phyloP scores from a whole-genome alignment of 2,113 vertebrate species.

The Seriola aureovittata region DNA sequence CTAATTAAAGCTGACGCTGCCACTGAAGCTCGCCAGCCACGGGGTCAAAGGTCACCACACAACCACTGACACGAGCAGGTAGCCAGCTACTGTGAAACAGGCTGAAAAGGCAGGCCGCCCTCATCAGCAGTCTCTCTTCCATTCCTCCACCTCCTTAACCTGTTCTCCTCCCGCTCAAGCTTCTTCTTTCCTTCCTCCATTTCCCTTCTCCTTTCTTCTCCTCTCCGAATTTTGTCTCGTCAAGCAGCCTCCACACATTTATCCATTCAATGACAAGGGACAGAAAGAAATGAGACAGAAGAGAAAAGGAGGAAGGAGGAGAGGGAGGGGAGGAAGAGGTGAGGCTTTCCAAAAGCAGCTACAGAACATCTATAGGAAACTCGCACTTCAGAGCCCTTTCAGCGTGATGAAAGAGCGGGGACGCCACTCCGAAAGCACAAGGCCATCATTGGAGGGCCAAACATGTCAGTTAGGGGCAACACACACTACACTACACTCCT shows the following conservation, averaged over 20 bases:
- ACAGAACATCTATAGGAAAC: constrained; percentile 59
- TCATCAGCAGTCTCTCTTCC: constrained; percentile 16
- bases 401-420: constrained; percentile 32
- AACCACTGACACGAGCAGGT: constrained; percentile 75
- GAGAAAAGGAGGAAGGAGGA: constrained; percentile 36
- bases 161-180: constrained; percentile 3
- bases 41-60: constrained; percentile 79
- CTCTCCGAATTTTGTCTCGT: constrained; percentile 24
- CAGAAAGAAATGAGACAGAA: constrained; percentile 10
- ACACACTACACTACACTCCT: not conserved
- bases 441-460: constrained; percentile 38
- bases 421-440: not conserved
- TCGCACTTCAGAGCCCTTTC: constrained; percentile 55
- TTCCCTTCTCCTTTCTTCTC: not conserved
- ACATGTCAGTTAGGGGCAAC: constrained; percentile 1
- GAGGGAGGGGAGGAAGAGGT: constrained; percentile 43
- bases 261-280: constrained; percentile 40
- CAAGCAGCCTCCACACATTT: constrained; percentile 44
- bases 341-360: constrained; percentile 45
- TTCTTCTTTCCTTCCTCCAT: not conserved
- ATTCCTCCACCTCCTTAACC: constrained; percentile 18
- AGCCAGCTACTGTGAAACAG: constrained; percentile 67
- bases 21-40: constrained; percentile 64
- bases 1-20: constrained; percentile 78
- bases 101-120: constrained; percentile 30